Conservation (phyloP, 1,140 invertebrate genomes). For the Hirudo medicinalis region DNA sequence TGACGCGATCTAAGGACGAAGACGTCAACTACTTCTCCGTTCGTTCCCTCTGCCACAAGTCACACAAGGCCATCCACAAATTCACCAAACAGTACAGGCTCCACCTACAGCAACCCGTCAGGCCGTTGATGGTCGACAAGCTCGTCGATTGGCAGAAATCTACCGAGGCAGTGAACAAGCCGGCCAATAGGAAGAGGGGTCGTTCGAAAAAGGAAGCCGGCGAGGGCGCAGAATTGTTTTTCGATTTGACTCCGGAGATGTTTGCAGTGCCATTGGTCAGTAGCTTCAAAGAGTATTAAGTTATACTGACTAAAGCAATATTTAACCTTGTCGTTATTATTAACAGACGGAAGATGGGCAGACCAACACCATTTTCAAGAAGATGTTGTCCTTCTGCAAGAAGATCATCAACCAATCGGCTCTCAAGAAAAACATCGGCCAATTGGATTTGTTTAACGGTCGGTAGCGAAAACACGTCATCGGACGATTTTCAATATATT, state of each 20-base stretch:
- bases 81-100: conserved; percentile 65
- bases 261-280: too few relatives aligned
- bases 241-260: background rate
- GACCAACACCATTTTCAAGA: background rate
- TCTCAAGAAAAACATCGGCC: background rate
- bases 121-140: conserved; percentile 14
- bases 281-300: too few relatives aligned
- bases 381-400: background rate
- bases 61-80: conserved; percentile 72
- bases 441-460: too few relatives aligned
- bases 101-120: conserved; percentile 15
- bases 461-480: too few relatives aligned
- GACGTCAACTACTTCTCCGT: conserved; percentile 78
- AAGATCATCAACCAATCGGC: background rate
- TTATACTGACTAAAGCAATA: background rate
- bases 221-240: too few relatives aligned
- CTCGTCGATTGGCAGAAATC: background rate
- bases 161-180: background rate
- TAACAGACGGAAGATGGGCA: background rate
- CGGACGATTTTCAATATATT: too few relatives aligned
- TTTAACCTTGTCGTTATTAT: background rate
- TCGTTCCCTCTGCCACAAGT: conserved; percentile 67
- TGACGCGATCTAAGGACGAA: conserved; percentile 72
- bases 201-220: background rate
- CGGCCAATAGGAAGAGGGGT: conserved; percentile 8